These are phyloP conservation scores for Lycocerus yunnanus DNA, from an alignment of 2,888 invertebrate species.

Conservation along the genomic window DNA sequence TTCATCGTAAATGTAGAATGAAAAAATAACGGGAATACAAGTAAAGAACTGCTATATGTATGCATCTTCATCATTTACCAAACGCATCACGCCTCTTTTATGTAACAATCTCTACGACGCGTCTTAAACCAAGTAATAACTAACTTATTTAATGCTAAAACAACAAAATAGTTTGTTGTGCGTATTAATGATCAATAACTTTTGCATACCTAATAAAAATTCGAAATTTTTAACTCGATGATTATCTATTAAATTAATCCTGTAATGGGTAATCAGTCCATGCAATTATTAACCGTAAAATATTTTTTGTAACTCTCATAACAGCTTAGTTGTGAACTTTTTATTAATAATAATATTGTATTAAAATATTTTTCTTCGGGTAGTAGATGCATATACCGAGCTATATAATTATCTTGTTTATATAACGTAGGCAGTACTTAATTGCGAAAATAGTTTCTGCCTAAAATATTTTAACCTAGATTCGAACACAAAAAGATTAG, in stretches of 20 bases:
- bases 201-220: neutral
- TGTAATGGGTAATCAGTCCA: neutral
- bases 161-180: neutral
- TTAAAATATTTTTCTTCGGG: neutral
- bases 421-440: neutral
- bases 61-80: slow-evolving; percentile 7
- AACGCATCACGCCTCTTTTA: slow-evolving; percentile 3
- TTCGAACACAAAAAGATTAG: neutral
- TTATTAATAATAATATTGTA: neutral
- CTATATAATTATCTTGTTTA: neutral
- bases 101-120: slow-evolving; percentile 1
- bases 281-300: neutral
- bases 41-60: slow-evolving; percentile 1
- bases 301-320: neutral
- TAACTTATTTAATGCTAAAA: neutral
- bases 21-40: slow-evolving; percentile 8
- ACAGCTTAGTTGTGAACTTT: neutral
- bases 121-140: neutral
- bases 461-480: neutral
- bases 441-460: neutral
- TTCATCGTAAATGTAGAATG: neutral
- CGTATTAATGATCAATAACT: neutral
- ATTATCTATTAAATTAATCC: neutral
- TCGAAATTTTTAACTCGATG: neutral
- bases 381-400: neutral